Evolutionary conservation across 2,888 invertebrate species (phyloP).

Genomic region (Drosophila mettleri): DNA sequence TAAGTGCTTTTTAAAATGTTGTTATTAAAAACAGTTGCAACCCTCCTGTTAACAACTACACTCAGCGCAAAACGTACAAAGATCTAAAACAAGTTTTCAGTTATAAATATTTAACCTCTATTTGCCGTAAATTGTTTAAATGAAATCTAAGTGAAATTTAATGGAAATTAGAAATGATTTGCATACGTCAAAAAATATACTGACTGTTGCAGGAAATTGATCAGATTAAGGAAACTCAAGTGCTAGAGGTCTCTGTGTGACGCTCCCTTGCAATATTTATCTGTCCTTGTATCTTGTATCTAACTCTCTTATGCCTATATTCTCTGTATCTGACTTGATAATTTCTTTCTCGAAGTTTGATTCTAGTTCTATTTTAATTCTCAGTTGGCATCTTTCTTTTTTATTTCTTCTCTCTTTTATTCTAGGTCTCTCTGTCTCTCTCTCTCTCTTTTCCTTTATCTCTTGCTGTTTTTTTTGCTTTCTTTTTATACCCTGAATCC

Average conservation of each 20-base stretch:
- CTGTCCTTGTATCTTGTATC: too few species aligned
- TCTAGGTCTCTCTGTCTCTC: background rate
- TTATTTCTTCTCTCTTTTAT: background rate
- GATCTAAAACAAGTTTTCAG: background rate
- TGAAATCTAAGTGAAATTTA: background rate
- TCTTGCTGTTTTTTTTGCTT: background rate
- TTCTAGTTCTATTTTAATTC: background rate
- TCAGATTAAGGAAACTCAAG: too few species aligned
- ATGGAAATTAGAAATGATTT: background rate
- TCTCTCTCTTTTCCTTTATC: background rate
- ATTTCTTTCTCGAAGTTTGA: background rate
- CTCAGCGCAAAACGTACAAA: background rate
- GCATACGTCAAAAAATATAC: background rate
- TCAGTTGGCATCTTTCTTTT: background rate
- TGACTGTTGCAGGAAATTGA: too few species aligned
- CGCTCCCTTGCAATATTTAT: too few species aligned
- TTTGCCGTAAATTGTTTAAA: background rate
- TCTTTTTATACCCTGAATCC: too few species aligned
- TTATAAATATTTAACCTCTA: background rate
- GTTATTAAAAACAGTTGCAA: conserved; percentile 62
- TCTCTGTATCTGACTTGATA: too few species aligned
- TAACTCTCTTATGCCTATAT: too few species aligned
- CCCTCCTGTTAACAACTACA: conserved; percentile 24
- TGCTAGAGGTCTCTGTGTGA: too few species aligned
- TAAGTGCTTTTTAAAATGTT: conserved; percentile 77